Evolutionary conservation across 92 coral and sea anemone genomes (phyloP).

Genomic region (Paragorgia papillata): DNA sequence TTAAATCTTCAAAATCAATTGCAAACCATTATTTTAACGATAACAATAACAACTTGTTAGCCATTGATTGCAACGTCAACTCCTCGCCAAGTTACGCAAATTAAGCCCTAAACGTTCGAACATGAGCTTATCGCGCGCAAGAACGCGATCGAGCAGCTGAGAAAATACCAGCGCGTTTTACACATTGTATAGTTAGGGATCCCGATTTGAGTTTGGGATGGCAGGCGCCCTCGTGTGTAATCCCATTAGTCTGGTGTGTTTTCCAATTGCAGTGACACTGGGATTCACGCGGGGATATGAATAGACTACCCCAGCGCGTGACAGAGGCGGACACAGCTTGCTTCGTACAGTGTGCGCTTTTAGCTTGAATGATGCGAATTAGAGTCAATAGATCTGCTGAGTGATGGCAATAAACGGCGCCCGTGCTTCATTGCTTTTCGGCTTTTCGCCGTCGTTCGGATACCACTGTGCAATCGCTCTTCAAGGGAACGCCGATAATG

Average conservation of each 20-base stretch:
- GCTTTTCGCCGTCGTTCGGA: not conserved
- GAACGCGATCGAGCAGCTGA: not conserved
- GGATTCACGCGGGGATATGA: slow-evolving; percentile 19
- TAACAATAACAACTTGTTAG: slow-evolving; percentile 41
- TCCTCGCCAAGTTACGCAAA: not conserved
- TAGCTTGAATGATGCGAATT: slow-evolving; percentile 43
- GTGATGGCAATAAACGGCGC: slow-evolving; percentile 23
- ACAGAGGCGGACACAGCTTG: slow-evolving; percentile 8
- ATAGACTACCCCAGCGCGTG: slow-evolving; percentile 26
- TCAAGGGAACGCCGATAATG: slow-evolving; percentile 33
- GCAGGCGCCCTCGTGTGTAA: not conserved
- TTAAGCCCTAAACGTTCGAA: not conserved
- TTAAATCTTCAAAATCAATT: slow-evolving; percentile 24
- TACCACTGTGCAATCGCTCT: slow-evolving; percentile 36
- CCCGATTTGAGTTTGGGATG: not conserved
- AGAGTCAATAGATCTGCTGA: slow-evolving; percentile 23
- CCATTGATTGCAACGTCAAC: slow-evolving; percentile 37
- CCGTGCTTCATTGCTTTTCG: slow-evolving; percentile 9
- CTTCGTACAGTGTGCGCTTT: slow-evolving; percentile 32
- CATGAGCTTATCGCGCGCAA: not conserved
- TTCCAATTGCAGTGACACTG: slow-evolving; percentile 2
- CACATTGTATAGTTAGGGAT: not conserved
- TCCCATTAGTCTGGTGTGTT: slow-evolving; percentile 21
- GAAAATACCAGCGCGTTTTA: not conserved
- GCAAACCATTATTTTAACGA: slow-evolving; percentile 29